Evolutionary conservation across 1,140 invertebrate genomes (phyloP).

Genomic region (Trichogramma pretiosum): DNA sequence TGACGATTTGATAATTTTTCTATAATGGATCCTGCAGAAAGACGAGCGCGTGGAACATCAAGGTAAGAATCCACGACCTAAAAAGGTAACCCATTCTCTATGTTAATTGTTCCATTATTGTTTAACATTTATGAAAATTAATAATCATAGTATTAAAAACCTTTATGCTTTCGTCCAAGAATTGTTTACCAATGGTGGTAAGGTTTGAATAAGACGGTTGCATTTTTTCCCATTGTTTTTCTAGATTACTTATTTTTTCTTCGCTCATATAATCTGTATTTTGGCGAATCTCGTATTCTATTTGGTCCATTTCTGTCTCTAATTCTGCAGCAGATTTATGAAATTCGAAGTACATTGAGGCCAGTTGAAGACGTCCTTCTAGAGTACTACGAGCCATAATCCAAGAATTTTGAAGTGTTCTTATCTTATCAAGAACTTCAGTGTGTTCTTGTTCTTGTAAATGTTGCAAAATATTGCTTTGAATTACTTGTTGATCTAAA

Average conservation of each 20-base stretch:
- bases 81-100: slow-evolving; percentile 29
- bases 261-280: slow-evolving; percentile 43
- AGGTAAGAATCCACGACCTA: slow-evolving; percentile 68
- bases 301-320: slow-evolving; percentile 55
- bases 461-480: slow-evolving; percentile 57
- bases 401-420: slow-evolving; percentile 55
- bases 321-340: slow-evolving; percentile 61
- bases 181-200: slow-evolving; percentile 55
- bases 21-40: slow-evolving; percentile 61
- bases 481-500: slow-evolving; percentile 55
- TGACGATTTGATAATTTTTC: slow-evolving; percentile 62
- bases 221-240: slow-evolving; percentile 55
- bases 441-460: slow-evolving; percentile 55
- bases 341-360: slow-evolving; percentile 63
- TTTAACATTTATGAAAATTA: too few species aligned
- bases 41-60: slow-evolving; percentile 58
- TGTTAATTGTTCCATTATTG: slow-evolving; percentile 23
- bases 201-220: slow-evolving; percentile 53
- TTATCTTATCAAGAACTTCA: slow-evolving; percentile 56
- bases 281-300: slow-evolving; percentile 51
- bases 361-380: slow-evolving; percentile 55
- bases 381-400: slow-evolving; percentile 54
- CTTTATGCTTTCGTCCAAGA: slow-evolving; percentile 56
- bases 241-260: slow-evolving; percentile 46
- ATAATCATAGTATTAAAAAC: slow-evolving; percentile 44